Conservation (phyloP, 2,113 vertebrate species). For the Gopherus flavomarginatus region DNA sequence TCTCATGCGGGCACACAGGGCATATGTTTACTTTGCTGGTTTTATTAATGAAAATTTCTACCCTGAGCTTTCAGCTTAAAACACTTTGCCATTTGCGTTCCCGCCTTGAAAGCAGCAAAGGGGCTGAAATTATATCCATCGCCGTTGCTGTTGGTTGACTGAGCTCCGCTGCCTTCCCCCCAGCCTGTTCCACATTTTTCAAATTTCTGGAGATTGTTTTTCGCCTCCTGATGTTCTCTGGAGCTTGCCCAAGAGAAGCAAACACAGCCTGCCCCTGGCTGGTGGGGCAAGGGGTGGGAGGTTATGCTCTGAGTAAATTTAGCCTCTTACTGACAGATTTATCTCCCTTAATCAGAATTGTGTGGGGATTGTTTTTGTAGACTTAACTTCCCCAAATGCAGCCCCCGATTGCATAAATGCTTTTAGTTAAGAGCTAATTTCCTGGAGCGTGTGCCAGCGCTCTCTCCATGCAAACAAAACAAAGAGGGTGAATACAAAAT, state of each 20-base stretch:
- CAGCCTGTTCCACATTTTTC: slow-evolving; percentile 51
- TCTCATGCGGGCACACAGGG: neutral
- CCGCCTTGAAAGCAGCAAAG: neutral
- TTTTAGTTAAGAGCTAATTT: slow-evolving; percentile 38
- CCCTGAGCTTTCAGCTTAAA: neutral
- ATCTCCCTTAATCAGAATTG: slow-evolving; percentile 49
- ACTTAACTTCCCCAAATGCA: slow-evolving; percentile 54
- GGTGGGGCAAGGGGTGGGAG: neutral
- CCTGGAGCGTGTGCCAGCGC: slow-evolving; percentile 11
- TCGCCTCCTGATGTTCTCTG: slow-evolving; percentile 23
- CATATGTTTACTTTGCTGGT: neutral
- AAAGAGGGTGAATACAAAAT: rapidly evolving
- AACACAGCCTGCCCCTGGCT: neutral
- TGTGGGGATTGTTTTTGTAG: slow-evolving; percentile 57
- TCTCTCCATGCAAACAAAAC: slow-evolving; percentile 36
- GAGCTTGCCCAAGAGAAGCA: slow-evolving; percentile 61
- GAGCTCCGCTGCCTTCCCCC: neutral
- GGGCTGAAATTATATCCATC: neutral
- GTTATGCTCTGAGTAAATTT: slow-evolving; percentile 28
- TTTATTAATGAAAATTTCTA: neutral
- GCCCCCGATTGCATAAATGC: slow-evolving; percentile 27
- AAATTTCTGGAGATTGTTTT: slow-evolving; percentile 64
- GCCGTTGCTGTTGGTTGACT: neutral
- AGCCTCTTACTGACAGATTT: slow-evolving; percentile 61
- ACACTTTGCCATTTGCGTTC: neutral